Base-by-base conservation (phyloP, 2,797 vertebrate genomes). In the Chelon auratus region DNA sequence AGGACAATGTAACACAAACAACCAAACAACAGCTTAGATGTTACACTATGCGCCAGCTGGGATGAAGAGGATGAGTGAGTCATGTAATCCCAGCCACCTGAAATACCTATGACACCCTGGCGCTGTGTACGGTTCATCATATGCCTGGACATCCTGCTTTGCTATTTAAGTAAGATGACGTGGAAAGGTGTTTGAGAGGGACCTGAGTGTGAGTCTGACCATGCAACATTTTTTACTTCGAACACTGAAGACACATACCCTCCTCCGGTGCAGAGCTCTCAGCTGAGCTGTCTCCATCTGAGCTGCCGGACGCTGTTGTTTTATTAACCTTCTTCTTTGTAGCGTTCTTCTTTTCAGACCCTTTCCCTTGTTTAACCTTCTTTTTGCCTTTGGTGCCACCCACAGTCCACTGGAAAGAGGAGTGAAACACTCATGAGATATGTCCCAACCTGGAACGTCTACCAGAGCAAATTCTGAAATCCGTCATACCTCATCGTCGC, bases 241-340 rank as follows among this genome's bases (percentile, higher is more conserved):
- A 33, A 33, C 30, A 7, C 30, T n/a, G 13, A 20, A 18, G 15
- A 73, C 37, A 40, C 94, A 83, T 93, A 98, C 98, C 98, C 94
- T 99, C 98, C 87, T 99, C 97, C 8, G 97, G 98, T 10, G 97
- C 98, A 0, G 97, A 99, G 89, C 97, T 99, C 89, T 99, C 98
- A 0, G 95, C 97, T 0, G 98, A 98, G 81, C 97, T 98, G 90
- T 96, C 96, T 87, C 97, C 98, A 92, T 96, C 95, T 0, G 98
- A 99, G 91, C 97, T 99, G 85, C 96, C 97, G 0, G 97, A 99
- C 6, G 97, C 97, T 14, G 97, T 97, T 6, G 96, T 92, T 92
- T 97, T 97, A 86, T 95, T 95, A 26, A 91, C 92, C 72, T 95
- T 96, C 82, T 97, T 99, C 91, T 97, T 99, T 65, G 95, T 95